Conservation (phyloP, 2,113 vertebrate species). For the Sinosuthora webbiana region DNA sequence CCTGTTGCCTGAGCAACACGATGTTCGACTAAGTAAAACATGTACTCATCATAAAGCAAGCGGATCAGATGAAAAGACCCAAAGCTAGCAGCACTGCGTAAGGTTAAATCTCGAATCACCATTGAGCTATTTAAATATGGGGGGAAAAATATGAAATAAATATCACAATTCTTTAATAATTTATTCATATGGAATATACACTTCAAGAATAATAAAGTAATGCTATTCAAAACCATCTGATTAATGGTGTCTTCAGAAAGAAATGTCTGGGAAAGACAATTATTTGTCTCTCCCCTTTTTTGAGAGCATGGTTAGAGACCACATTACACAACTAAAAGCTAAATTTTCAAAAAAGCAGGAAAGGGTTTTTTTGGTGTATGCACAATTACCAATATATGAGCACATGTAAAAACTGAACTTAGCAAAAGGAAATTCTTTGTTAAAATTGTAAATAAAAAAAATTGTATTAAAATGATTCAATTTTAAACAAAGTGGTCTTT, state of each 20-base stretch:
- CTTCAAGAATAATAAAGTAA: background rate
- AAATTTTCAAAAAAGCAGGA: background rate
- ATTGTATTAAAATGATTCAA: background rate
- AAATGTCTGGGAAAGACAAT: background rate
- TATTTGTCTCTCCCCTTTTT: background rate
- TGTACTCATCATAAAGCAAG: slow-evolving; percentile 83
- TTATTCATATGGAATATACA: background rate
- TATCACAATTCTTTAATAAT: background rate
- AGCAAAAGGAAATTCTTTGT: background rate
- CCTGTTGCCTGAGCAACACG: slow-evolving; percentile 84
- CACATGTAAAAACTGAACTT: background rate
- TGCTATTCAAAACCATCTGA: background rate
- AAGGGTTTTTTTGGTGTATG: background rate
- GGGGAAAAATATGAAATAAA: slow-evolving; percentile 21
- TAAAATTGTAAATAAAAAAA: background rate
- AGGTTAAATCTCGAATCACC: slow-evolving; percentile 85
- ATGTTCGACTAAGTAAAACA: slow-evolving; percentile 86
- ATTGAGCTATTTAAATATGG: slow-evolving; percentile 80
- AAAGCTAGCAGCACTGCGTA: slow-evolving; percentile 85
- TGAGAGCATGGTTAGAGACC: background rate
- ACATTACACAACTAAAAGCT: background rate
- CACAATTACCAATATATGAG: background rate
- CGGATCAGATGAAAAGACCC: slow-evolving; percentile 86
- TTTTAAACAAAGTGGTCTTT: background rate
- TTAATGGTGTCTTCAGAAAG: background rate